Conservation (phyloP, 2,888 invertebrate species). For the Pharmacophagus antenor region DNA sequence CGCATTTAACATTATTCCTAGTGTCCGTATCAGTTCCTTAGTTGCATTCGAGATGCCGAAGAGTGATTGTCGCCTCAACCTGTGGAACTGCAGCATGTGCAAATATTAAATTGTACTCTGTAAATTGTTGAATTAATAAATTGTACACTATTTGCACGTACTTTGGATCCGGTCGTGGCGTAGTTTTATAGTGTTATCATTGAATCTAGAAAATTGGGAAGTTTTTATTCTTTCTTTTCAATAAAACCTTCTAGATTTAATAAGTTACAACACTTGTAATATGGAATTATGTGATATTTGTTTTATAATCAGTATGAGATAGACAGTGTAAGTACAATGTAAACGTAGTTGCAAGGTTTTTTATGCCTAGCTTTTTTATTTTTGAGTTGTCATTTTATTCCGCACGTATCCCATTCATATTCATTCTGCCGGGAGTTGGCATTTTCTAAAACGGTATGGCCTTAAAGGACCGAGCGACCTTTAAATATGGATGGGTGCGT, state of each 20-base stretch:
- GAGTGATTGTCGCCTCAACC: conserved; percentile 67
- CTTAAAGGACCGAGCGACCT: conserved; percentile 57
- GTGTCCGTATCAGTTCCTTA: conserved; percentile 70
- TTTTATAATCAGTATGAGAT: conserved; percentile 41
- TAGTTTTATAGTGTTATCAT: conserved; percentile 27
- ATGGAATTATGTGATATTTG: conserved; percentile 36
- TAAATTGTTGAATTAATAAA: background rate
- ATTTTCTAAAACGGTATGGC: conserved; percentile 54
- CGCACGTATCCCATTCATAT: conserved; percentile 82
- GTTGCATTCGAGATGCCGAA: conserved; percentile 76
- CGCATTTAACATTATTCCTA: conserved; percentile 52
- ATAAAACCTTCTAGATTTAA: conserved; percentile 34
- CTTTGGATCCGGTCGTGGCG: conserved; percentile 40
- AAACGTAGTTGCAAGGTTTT: conserved; percentile 70
- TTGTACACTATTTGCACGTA: conserved; percentile 43
- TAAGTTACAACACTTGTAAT: conserved; percentile 38
- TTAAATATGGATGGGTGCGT: conserved; percentile 79
- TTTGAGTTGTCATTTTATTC: conserved; percentile 81
- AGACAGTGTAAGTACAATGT: conserved; percentile 67
- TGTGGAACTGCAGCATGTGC: conserved; percentile 36
- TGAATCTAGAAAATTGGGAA: conserved; percentile 34
- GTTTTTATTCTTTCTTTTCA: too few species aligned
- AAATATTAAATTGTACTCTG: conserved; percentile 31
- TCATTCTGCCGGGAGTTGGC: conserved; percentile 80
- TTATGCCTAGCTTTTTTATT: conserved; percentile 72